Evolutionary conservation across 2,888 invertebrate species (phyloP).

Genomic region (Hemicrepidius hirtus): DNA sequence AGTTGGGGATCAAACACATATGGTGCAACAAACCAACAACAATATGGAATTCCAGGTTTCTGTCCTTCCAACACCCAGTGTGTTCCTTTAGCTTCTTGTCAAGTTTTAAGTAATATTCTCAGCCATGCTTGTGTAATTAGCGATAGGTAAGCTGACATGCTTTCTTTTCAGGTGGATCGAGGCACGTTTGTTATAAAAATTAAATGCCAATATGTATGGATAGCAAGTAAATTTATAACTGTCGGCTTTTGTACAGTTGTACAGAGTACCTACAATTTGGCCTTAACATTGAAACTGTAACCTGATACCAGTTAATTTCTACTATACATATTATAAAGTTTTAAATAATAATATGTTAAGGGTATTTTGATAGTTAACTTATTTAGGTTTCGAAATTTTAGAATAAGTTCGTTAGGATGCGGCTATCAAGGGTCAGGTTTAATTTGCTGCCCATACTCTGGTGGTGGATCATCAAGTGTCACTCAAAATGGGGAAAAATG

Average conservation of each 20-base stretch:
- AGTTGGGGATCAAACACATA: slow-evolving; percentile 23
- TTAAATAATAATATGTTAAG: too few relatives aligned
- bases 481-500: slow-evolving; percentile 73
- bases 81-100: slow-evolving; percentile 76
- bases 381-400: slow-evolving; percentile 53
- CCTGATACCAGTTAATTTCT: too few relatives aligned
- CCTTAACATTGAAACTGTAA: too few relatives aligned
- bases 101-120: slow-evolving; percentile 75
- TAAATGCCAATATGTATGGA: too few relatives aligned
- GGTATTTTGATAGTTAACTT: not conserved
- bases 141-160: slow-evolving; percentile 72
- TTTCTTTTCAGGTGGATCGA: slow-evolving; percentile 14
- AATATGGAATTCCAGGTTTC: slow-evolving; percentile 58
- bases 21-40: not conserved
- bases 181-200: not conserved
- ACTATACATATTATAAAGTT: too few relatives aligned
- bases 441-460: slow-evolving; percentile 77
- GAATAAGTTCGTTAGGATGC: slow-evolving; percentile 77
- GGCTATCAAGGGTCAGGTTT: slow-evolving; percentile 75
- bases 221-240: too few relatives aligned
- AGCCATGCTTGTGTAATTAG: slow-evolving; percentile 77
- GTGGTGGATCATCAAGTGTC: slow-evolving; percentile 43
- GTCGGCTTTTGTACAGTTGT: too few relatives aligned
- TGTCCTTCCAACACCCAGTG: slow-evolving; percentile 70
- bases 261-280: too few relatives aligned